Percentiles rank a stretch among this genome's conserved stretches.
These are phyloP conservation scores for Bubo bubo DNA, from an alignment of 2,113 vertebrate species.

Conservation along the genomic window DNA sequence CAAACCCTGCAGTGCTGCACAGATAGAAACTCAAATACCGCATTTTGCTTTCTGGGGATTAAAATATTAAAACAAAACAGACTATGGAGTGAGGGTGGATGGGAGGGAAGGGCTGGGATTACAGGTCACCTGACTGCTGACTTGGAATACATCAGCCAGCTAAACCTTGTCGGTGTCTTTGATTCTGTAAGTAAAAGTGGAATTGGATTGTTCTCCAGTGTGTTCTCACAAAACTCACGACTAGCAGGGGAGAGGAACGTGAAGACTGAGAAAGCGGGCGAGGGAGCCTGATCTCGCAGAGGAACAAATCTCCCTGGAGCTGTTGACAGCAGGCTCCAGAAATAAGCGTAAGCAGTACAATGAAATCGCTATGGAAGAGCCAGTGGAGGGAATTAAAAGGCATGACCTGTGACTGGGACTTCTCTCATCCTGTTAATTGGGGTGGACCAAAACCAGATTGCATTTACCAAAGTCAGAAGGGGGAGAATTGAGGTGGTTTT, in stretches of 20 bases:
- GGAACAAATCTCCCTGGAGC: neutral
- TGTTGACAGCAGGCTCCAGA: neutral
- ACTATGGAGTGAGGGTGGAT: too few relatives aligned
- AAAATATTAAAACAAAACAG: neutral
- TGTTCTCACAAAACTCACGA: neutral
- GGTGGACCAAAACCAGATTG: neutral
- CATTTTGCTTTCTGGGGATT: neutral
- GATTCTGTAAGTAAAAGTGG: neutral
- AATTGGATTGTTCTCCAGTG: neutral
- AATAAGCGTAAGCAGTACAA: accelerated
- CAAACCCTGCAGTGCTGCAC: neutral
- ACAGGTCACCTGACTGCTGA: neutral
- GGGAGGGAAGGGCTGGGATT: neutral
- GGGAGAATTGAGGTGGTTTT: neutral
- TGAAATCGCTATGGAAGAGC: neutral
- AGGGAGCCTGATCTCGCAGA: too few relatives aligned
- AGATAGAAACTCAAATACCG: neutral
- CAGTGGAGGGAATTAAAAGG: neutral
- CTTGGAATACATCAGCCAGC: neutral
- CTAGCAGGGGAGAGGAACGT: too few relatives aligned
- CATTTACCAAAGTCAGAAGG: neutral
- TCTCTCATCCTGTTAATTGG: neutral
- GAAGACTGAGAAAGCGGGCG: neutral
- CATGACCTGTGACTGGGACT: neutral
- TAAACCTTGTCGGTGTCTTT: accelerated